Evolutionary conservation across 2,797 vertebrate species (phyloP).

Genomic region (Peromyscus attwateri): DNA sequence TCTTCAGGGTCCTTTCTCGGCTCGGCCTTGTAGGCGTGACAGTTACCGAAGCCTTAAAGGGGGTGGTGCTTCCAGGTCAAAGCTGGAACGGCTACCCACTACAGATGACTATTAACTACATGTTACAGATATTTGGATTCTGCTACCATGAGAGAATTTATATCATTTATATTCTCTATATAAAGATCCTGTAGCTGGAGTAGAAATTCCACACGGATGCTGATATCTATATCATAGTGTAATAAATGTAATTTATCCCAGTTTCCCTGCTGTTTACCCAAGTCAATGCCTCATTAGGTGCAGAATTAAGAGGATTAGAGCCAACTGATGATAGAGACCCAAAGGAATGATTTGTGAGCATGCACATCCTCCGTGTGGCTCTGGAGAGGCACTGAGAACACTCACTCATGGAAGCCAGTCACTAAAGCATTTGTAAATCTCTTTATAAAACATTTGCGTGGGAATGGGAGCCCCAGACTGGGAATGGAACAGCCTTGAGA

Average conservation of each 20-base stretch:
- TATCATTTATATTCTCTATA: background rate
- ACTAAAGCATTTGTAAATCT: background rate
- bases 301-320: slow-evolving; percentile 52
- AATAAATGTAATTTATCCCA: background rate
- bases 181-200: background rate
- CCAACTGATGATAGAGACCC: slow-evolving; percentile 32
- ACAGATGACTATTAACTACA: background rate
- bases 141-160: background rate
- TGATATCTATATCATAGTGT: background rate
- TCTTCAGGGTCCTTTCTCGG: too few relatives aligned
- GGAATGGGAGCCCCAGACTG: background rate
- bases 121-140: background rate
- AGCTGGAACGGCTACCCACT: too few relatives aligned
- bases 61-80: too few relatives aligned
- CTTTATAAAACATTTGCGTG: background rate
- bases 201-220: background rate
- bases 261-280: background rate
- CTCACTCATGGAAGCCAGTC: slow-evolving; percentile 44
- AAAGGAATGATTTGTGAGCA: background rate
- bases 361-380: slow-evolving; percentile 7
- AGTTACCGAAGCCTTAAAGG: too few relatives aligned
- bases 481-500: background rate
- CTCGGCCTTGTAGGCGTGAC: too few relatives aligned
- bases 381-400: background rate
- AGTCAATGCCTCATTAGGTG: background rate